Evolutionary conservation across 2,888 invertebrate species (phyloP), one percentile per base, ranked within the genome.

Genomic region (Pemphredon lugubris): DNA sequence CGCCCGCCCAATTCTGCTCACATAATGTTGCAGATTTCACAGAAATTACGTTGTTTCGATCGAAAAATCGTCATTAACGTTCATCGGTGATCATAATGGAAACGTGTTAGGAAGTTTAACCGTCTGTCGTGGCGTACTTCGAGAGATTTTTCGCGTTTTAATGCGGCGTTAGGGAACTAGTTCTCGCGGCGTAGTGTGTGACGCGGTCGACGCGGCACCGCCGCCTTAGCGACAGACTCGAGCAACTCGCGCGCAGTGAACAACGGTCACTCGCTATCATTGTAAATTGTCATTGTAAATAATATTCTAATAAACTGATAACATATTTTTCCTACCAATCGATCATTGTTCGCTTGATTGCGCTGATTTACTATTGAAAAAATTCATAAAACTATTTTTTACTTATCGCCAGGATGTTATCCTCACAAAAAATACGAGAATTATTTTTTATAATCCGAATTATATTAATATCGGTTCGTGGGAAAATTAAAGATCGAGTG

Each of bases 91-190:
- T 13, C 18, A 48, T 37, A 40, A 70, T 66, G 39, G 47, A 34
- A 32, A 23, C 18, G 18, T 21, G 18, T 13, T n/a, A 7, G 13
- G 1, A 13, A 37, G 26, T 79, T 67, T 59, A 37, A 18, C 1
- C 26, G 45, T 79, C 68, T 87, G 88, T 87, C 87, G 65, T 82
- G n/a, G 32, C 73, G 86, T 88, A 88, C 88, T 88, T 88, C 77
- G 66, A 75, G 82, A 83, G 85, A 83, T 84, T 74, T 73, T 55
- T 23, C 16, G 16, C 34, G 44, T 73, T 59, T 39, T 50, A 48
- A 9, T 26, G 42, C 26, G 11, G 13, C 37, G 26, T 39, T 20
- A 18, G 1, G 70, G 74, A 23, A 77, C 81, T 83, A 81, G 11
- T 78, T 78, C 40, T 32, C 20, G 37, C 34, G 61, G 21, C 42